These are phyloP conservation scores for Channa argus DNA, from an alignment of 2,113 vertebrate genomes.

Conservation along the genomic window DNA sequence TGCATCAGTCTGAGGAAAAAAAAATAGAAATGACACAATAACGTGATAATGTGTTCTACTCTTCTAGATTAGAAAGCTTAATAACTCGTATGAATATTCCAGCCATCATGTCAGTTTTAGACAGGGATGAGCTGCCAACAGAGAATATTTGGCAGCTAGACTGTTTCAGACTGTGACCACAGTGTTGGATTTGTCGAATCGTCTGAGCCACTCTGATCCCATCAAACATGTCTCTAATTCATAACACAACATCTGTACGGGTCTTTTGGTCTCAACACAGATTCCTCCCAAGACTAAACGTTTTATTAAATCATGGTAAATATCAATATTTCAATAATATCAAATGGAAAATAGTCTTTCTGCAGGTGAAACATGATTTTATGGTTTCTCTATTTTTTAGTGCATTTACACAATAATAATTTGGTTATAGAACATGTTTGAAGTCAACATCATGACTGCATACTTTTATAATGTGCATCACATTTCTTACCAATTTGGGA, in stretches of 20 bases:
- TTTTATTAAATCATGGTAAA: no score
- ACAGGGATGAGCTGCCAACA: slow-evolving; percentile 32
- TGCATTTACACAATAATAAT: no score
- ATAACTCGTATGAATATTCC: slow-evolving; percentile 18
- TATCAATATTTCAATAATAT: not conserved
- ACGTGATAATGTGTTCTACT: not conserved
- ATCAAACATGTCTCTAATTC: slow-evolving; percentile 63
- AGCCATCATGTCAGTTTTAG: slow-evolving; percentile 6
- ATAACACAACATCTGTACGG: slow-evolving; percentile 37
- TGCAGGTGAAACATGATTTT: no score
- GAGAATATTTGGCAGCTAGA: slow-evolving; percentile 37
- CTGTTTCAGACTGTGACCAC: slow-evolving; percentile 33
- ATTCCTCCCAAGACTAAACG: slow-evolving; percentile 2
- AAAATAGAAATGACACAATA: not conserved
- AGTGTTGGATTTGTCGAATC: slow-evolving; percentile 34
- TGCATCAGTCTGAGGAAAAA: slow-evolving; percentile 90
- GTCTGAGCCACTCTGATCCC: slow-evolving; percentile 61
- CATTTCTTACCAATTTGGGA: no score
- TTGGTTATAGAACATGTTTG: no score
- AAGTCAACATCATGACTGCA: no score
- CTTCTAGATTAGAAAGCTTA: slow-evolving; percentile 9
- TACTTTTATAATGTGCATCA: no score
- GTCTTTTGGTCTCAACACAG: slow-evolving; percentile 19
- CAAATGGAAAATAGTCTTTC: not conserved
- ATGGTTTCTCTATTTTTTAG: no score